Evolutionary conservation across 2,113 vertebrate species (phyloP).

Genomic region (Erpornis zantholeuca): DNA sequence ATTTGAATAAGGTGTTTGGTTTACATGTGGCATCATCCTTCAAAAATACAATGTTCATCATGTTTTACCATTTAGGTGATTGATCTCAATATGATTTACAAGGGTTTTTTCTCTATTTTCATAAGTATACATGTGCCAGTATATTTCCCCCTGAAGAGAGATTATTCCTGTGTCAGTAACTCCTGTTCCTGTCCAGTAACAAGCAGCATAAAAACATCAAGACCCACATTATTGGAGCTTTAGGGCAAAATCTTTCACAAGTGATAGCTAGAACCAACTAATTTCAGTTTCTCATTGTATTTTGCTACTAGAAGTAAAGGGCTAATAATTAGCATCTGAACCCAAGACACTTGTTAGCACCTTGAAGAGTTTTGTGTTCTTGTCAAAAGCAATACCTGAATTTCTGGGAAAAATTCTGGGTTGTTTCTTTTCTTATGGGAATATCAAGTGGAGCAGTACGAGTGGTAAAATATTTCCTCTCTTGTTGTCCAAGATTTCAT

Average conservation of each 20-base stretch:
- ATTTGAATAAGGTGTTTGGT: background rate
- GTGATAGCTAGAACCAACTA: background rate
- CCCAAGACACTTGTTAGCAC: background rate
- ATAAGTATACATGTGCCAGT: background rate
- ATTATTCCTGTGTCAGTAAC: conserved; percentile 13
- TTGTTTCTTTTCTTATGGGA: background rate
- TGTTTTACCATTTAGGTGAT: background rate
- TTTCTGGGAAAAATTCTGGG: background rate
- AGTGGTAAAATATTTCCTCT: background rate
- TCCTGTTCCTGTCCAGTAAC: no score
- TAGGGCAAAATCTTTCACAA: background rate
- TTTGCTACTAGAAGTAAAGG: background rate
- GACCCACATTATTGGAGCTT: background rate
- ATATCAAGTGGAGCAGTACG: background rate
- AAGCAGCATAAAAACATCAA: background rate
- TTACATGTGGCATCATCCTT: background rate
- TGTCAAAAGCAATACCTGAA: conserved; percentile 23
- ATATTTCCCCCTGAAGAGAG: background rate
- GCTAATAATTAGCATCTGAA: background rate
- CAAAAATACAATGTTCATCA: background rate
- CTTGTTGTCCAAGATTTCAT: background rate
- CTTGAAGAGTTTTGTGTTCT: background rate
- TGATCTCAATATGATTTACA: background rate
- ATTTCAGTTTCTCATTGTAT: background rate
- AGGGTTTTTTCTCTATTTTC: background rate